Conservation (phyloP, 2,797 vertebrate genomes). For the Gallirallus australis region DNA sequence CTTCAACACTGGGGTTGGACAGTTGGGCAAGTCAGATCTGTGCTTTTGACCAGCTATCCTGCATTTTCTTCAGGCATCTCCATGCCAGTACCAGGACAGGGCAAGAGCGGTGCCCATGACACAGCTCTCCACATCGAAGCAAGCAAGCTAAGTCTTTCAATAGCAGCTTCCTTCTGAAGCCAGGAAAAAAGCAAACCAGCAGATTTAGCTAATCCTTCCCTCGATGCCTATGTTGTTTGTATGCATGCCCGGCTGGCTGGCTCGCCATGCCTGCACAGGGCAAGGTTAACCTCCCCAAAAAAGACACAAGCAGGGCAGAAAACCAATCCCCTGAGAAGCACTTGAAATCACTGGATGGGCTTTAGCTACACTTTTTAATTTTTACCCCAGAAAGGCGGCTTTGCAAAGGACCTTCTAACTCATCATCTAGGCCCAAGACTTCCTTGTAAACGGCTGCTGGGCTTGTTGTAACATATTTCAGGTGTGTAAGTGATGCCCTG, state of each 20-base stretch:
- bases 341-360: not conserved
- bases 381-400: constrained; percentile 15
- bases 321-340: not conserved
- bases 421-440: not conserved
- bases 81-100: not conserved
- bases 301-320: not conserved
- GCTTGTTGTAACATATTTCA: constrained; percentile 72
- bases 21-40: not conserved
- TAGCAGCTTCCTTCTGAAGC: not conserved
- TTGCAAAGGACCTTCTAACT: constrained; percentile 59
- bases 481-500: constrained; percentile 72
- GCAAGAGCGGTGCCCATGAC: not conserved
- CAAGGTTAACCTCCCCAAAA: not conserved
- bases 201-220: not conserved
- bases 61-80: not conserved
- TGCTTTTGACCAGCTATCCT: not conserved
- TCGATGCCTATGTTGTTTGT: rapidly evolving
- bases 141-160: not conserved
- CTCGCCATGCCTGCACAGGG: not conserved
- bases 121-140: not conserved
- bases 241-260: not conserved
- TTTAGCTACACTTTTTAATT: not conserved
- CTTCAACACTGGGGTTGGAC: not conserved
- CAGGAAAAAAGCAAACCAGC: not conserved
- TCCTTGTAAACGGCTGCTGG: constrained; percentile 52